Evolutionary conservation across 2,888 invertebrate genomes (phyloP), one percentile per base, ranked within the genome.

Genomic region (Catocala nupta): DNA sequence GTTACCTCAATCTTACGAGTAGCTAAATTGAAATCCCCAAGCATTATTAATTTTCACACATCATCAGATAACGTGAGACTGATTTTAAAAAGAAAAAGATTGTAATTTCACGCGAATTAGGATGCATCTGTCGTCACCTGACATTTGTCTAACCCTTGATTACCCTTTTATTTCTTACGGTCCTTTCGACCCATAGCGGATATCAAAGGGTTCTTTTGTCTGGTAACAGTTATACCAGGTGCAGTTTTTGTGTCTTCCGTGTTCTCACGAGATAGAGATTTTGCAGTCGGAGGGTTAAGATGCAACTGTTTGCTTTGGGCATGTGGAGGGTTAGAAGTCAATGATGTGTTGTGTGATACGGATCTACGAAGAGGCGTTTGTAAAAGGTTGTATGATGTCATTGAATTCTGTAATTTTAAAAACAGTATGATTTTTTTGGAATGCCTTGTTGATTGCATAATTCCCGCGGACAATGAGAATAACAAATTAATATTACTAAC

Each of bases 91-190:
- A 80, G 67, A n/a, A 81, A 84, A 88, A 87, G 88, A 81, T 91
- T 7, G 8, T 89, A 89, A 93, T 94, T 94, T 93, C 91, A 93
- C 91, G 94, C 89, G 88, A 83, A 92, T 93, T 87, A 90, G 84
- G 85, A 84, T 84, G 87, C 93, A 92, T 91, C 92, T 93, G 92
- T 88, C 86, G 82, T 81, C 93, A 93, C 93, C 94, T 93, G 92
- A 87, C 82, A 64, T 81, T 79, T 75, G 75, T 80, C 75, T 88
- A 89, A 88, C 88, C 89, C 87, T 86, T 90, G 90, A 90, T 90
- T 88, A 84, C 86, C 80, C 83, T 83, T 84, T 82, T 80, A 79
- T 85, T 81, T 83, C 81, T 81, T 74, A 71, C 83, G 86, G 85
- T 84, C 82, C 78, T 71, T 81, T 80, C 75, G 87, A 86, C 87